Base-by-base conservation (phyloP, 2,888 invertebrate species). In the Formica aserva region DNA sequence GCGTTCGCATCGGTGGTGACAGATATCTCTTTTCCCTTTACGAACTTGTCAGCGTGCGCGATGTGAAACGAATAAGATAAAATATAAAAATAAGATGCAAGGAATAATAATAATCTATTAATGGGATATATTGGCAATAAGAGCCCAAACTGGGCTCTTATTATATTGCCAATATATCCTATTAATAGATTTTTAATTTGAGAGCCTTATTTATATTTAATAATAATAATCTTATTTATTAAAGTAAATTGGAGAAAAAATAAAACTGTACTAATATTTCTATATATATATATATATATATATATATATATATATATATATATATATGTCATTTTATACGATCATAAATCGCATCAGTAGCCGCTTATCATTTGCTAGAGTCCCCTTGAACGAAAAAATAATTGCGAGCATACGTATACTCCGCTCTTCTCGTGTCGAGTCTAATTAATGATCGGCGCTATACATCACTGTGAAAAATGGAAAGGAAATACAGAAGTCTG, bases 1-100 rank as follows among this genome's bases (percentile, higher is more conserved):
- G 52, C 52, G n/a, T n/a, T n/a, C 52, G 52, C 57, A 32, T 22
- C 74, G 48, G 52, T 63, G 48, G 52, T 63, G 67, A 84, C 84
- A 76, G 65, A 81, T 85, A 57, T 60, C 72, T 63, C 22, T 41
- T 38, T 55, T 57, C 35, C 32, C 52, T 38, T 29, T n/a, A 69
- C 13, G 69, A 69, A 15, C 41, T 77, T 55, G 77, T 77, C 55
- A 69, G 13, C 18, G 26, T 13, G n/a, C 38, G 13, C 35, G 35
- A 6, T 35, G 38, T 57, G 55, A 22, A n/a, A 15, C 1, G 22
- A 29, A 67, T n/a, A 29, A 29, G 22, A 57, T 41, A 29, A 57
- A 22, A 22, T 66, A 38, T 55, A 69, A 77, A 69, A 77, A 45
- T 77, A 48, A 69, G 15, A 22, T 55, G n/a, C 26, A n/a, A 63